A percentile compares a stretch with the other conserved stretches of the same genome.
phyloP scores from a whole-genome alignment of 2,888 invertebrate genomes.

The Lysandra coridon region DNA sequence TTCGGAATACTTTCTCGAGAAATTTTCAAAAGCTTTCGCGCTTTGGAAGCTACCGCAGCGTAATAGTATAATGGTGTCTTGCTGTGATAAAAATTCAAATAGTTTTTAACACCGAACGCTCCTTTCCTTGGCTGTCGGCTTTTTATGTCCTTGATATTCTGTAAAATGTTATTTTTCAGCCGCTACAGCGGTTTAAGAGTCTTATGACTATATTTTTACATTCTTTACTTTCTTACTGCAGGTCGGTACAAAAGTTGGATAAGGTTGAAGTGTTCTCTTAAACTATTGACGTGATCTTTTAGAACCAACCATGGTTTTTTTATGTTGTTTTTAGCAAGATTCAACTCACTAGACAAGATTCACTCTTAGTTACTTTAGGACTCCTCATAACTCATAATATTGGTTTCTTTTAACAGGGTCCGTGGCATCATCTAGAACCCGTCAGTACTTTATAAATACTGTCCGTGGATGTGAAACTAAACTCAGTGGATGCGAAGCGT shows the following conservation, averaged over 20 bases:
- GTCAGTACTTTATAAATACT: not conserved
- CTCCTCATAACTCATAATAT: not conserved
- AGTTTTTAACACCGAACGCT: constrained; percentile 16
- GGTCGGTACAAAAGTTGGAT: not conserved
- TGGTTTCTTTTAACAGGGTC: not conserved
- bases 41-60: constrained; percentile 65
- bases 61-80: constrained; percentile 69
- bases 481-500: not conserved
- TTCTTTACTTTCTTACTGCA: not conserved
- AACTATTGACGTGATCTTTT: not conserved
- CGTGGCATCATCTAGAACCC: not conserved
- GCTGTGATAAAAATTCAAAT: constrained; percentile 32
- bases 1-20: constrained; percentile 56
- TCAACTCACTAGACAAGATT: not conserved
- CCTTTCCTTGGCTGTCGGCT: not conserved
- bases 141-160: not conserved
- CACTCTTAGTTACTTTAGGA: not conserved
- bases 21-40: constrained; percentile 63
- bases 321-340: not conserved
- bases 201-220: not conserved
- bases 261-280: not conserved
- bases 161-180: not conserved
- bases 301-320: not conserved
- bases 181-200: not conserved
- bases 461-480: not conserved